Evolutionary conservation across 2,113 vertebrate genomes (phyloP).

Genomic region (Ailurus styani): DNA sequence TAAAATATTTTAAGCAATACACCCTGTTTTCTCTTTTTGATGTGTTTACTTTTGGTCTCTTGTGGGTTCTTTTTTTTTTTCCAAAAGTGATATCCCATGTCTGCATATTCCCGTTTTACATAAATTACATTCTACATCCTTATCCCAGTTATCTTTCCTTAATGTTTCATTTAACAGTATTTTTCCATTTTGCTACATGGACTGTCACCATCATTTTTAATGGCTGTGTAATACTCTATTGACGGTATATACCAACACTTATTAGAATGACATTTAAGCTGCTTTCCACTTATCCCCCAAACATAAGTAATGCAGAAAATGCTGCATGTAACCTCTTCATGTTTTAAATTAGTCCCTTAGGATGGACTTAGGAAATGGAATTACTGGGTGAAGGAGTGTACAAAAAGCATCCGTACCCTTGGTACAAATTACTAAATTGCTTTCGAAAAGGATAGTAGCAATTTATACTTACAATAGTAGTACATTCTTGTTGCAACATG

Average conservation of each 20-base stretch:
- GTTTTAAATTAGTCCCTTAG: slow-evolving; percentile 11
- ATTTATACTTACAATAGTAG: neutral
- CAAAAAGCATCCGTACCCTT: neutral
- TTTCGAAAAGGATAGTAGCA: slow-evolving; percentile 3
- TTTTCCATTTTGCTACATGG: neutral
- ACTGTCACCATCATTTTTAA: neutral
- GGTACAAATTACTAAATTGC: neutral
- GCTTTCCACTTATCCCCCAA: neutral
- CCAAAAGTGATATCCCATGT: neutral
- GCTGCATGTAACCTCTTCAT: neutral
- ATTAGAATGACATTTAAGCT: neutral
- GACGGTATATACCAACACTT: neutral
- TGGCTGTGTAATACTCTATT: neutral
- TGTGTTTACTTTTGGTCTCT: neutral
- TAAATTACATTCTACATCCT: neutral
- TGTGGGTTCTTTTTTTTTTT: neutral
- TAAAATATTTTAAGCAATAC: neutral
- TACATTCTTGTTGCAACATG: neutral
- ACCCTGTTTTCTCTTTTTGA: neutral
- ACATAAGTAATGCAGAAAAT: neutral
- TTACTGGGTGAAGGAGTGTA: neutral
- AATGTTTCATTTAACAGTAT: neutral
- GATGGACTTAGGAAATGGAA: slow-evolving; percentile 19
- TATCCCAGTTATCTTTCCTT: neutral
- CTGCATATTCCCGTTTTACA: neutral